phyloP scores from a whole-genome alignment of 2,797 vertebrate genomes.

The Adelosebastes latens region DNA sequence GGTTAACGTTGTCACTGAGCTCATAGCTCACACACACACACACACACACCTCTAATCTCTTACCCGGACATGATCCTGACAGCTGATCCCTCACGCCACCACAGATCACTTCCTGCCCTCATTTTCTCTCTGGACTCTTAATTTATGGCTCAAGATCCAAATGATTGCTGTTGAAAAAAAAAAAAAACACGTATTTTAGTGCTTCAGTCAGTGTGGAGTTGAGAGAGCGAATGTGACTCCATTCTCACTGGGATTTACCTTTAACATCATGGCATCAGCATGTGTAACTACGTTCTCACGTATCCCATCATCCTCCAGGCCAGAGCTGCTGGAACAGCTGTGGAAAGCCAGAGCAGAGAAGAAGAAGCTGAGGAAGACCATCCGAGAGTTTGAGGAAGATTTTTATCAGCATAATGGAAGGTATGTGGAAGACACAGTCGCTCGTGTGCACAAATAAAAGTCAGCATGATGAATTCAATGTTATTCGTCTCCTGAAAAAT shows the following conservation, averaged over 20 bases:
- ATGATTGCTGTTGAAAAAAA: background rate
- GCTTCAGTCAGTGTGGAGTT: background rate
- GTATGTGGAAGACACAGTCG: slow-evolving; percentile 73
- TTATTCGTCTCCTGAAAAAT: background rate
- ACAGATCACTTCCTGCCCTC: slow-evolving; percentile 6
- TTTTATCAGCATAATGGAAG: slow-evolving; percentile 98
- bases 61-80: background rate
- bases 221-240: background rate
- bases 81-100: background rate
- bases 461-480: too few relatives aligned
- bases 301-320: slow-evolving; percentile 82
- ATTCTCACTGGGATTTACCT: background rate
- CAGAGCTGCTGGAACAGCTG: slow-evolving; percentile 97
- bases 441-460: background rate
- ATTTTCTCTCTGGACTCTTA: background rate
- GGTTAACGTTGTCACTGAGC: background rate
- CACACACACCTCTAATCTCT: slow-evolving; percentile 16
- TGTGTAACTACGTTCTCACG: background rate
- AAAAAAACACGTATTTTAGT: background rate
- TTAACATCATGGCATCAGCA: too few relatives aligned
- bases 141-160: background rate
- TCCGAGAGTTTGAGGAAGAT: slow-evolving; percentile 94
- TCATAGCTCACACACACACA: background rate
- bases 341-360: slow-evolving; percentile 98
- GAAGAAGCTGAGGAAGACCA: slow-evolving; percentile 94